These are phyloP conservation scores for Myotis davidii DNA, from an alignment of 2,113 vertebrate genomes.

Conservation along the genomic window DNA sequence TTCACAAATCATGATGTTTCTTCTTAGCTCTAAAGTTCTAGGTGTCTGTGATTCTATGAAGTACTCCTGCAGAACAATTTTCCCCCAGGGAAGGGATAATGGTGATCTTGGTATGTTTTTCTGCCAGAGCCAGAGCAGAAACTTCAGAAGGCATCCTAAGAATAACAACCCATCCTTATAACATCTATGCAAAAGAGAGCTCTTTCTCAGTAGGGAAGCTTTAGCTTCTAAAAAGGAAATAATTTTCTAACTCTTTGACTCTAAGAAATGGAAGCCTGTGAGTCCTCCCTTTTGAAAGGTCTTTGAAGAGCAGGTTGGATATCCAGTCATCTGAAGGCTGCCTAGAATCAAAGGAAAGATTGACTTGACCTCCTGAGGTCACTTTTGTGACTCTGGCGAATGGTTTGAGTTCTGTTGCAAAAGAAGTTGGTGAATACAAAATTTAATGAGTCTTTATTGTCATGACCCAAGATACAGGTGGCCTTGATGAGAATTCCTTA, in stretches of 20 bases:
- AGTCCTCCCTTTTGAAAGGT: background rate
- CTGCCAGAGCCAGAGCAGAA: background rate
- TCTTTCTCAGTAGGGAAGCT: background rate
- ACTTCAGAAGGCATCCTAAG: background rate
- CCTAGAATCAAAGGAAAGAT: constrained; percentile 22
- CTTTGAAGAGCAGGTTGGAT: background rate
- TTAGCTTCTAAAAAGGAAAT: background rate
- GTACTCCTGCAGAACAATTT: background rate
- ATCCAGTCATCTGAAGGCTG: background rate
- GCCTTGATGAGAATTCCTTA: background rate
- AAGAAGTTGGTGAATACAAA: constrained; percentile 23
- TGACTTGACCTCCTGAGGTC: background rate
- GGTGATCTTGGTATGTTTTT: background rate
- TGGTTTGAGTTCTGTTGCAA: background rate
- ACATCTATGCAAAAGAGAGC: background rate
- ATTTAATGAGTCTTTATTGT: background rate
- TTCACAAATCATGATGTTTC: background rate
- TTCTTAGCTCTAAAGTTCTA: background rate
- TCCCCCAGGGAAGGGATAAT: background rate
- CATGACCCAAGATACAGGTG: background rate
- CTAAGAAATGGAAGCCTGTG: background rate
- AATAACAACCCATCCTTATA: background rate
- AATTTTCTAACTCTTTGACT: background rate
- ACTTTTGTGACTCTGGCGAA: background rate
- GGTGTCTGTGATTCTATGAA: background rate